Percentiles rank a stretch among this genome's conserved stretches.
These are phyloP conservation scores for Macrosiphum euphorbiae DNA, from an alignment of 2,888 invertebrate genomes.

Conservation along the genomic window DNA sequence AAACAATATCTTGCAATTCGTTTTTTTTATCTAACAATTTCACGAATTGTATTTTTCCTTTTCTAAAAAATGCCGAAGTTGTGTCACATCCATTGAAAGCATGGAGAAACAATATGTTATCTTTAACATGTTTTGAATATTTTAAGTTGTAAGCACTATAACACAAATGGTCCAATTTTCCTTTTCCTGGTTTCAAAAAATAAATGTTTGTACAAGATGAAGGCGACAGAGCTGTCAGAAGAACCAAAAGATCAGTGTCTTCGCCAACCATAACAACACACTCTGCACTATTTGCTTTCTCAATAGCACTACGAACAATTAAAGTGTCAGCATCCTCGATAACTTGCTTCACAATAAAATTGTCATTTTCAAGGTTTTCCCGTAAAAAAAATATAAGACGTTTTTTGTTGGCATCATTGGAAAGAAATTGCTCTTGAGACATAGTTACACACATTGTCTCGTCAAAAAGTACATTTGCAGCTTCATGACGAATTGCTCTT, in stretches of 20 bases:
- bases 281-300: background rate
- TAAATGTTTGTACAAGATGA: constrained; percentile 11
- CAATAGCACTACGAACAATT: constrained; percentile 26
- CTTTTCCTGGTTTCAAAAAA: constrained; percentile 32
- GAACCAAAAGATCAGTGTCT: constrained; percentile 1
- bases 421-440: constrained; percentile 58
- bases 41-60: constrained; percentile 63
- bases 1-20: constrained; percentile 4
- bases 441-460: constrained; percentile 1
- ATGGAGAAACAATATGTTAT: constrained; percentile 66
- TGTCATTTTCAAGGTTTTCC: constrained; percentile 51
- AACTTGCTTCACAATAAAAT: constrained; percentile 48
- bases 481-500: background rate
- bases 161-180: background rate
- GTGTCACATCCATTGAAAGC: constrained; percentile 66
- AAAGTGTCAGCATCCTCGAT: constrained; percentile 65
- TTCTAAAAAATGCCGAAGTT: constrained; percentile 66
- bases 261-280: constrained; percentile 19
- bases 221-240: background rate
- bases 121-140: constrained; percentile 5
- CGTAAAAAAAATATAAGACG: constrained; percentile 57
- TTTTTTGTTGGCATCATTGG: constrained; percentile 60
- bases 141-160: constrained; percentile 31
- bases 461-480: constrained; percentile 17
- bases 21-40: constrained; percentile 34